These are phyloP conservation scores for Morpho helenor DNA, from an alignment of 2,888 invertebrate genomes.

Conservation along the genomic window DNA sequence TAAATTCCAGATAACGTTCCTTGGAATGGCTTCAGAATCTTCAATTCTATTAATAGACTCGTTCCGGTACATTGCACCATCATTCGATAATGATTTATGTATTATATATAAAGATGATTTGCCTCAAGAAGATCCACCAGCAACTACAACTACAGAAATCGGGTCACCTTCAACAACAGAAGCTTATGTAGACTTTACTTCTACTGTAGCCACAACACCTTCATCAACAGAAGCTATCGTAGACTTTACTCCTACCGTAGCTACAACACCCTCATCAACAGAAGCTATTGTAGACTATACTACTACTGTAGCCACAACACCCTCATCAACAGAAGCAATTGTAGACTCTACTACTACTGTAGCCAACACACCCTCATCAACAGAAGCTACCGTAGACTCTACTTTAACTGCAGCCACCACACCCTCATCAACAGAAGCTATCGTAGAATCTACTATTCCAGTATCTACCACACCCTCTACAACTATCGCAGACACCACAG, in stretches of 20 bases:
- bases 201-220: too few relatives aligned
- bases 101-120: conserved; percentile 6
- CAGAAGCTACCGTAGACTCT: background rate
- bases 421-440: too few relatives aligned
- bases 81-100: conserved; percentile 8
- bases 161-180: too few relatives aligned
- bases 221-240: background rate
- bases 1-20: background rate
- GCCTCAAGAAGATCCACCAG: background rate
- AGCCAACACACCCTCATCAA: background rate
- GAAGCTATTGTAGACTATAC: too few relatives aligned
- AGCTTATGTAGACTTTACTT: too few relatives aligned
- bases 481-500: background rate
- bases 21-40: conserved; percentile 8
- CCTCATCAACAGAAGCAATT: background rate
- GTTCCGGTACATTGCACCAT: conserved; percentile 15
- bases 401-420: too few relatives aligned
- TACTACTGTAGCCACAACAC: too few relatives aligned
- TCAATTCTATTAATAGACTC: conserved; percentile 16
- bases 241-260: too few relatives aligned
- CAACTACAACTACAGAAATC: background rate
- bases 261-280: too few relatives aligned
- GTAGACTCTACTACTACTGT: too few relatives aligned
- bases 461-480: too few relatives aligned
- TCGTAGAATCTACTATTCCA: too few relatives aligned